Conservation (phyloP, 2,888 invertebrate genomes). For the Lingula anatina region DNA sequence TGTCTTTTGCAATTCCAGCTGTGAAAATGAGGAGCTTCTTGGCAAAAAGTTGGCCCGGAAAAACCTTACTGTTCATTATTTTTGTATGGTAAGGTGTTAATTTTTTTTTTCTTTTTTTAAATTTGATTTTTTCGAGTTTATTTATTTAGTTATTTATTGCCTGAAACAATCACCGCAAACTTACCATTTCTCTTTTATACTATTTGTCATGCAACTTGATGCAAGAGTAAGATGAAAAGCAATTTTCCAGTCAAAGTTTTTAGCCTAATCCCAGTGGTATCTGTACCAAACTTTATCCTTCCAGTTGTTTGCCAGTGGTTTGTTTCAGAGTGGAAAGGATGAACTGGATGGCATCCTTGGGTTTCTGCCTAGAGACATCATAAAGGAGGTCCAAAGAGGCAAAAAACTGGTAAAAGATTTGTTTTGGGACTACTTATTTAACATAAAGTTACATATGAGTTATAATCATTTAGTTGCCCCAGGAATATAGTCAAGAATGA, state of each 20-base stretch:
- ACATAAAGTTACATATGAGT: not conserved
- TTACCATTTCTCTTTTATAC: too few relatives aligned
- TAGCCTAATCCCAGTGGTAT: too few relatives aligned
- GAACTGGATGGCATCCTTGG: slow-evolving; percentile 67
- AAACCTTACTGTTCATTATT: slow-evolving; percentile 66
- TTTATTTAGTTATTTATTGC: too few relatives aligned
- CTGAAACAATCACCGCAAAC: too few relatives aligned
- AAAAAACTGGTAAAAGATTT: slow-evolving; percentile 57
- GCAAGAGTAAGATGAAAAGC: too few relatives aligned
- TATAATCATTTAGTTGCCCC: slow-evolving; percentile 1
- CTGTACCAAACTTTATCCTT: too few relatives aligned
- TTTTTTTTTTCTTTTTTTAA: too few relatives aligned
- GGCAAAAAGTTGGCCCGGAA: slow-evolving; percentile 42
- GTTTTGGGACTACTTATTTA: not conserved
- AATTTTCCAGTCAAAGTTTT: too few relatives aligned
- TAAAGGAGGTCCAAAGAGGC: slow-evolving; percentile 63
- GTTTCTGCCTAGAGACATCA: slow-evolving; percentile 67
- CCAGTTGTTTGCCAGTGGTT: slow-evolving; percentile 46
- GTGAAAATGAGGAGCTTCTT: slow-evolving; percentile 27
- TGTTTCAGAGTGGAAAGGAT: slow-evolving; percentile 34
- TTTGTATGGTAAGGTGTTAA: slow-evolving; percentile 65
- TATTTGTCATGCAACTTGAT: too few relatives aligned
- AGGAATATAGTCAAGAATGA: not conserved
- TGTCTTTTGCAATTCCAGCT: slow-evolving; percentile 28
- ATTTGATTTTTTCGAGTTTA: too few relatives aligned